Evolutionary conservation across 2,113 vertebrate species (phyloP), one percentile per base, ranked within the genome.

Genomic region (Pedionomus torquatus): DNA sequence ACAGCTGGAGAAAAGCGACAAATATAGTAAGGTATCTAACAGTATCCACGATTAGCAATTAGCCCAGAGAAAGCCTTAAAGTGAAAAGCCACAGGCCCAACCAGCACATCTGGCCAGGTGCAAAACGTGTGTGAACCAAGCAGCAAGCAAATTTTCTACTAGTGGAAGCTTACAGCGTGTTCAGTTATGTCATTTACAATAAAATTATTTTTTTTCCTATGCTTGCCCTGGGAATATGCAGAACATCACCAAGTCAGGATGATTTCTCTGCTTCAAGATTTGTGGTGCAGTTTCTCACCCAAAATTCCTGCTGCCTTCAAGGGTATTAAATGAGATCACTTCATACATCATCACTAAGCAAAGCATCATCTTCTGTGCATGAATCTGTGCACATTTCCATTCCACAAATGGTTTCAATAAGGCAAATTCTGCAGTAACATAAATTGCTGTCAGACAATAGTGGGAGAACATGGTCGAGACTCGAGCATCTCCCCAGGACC

Each of bases 391-490:
- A 2, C 54, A 76, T 80, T 87, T 63, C 58, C 95, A 70, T 58
- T 71, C 75, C 66, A 28, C 49, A 37, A 90, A 65, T 24, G 41
- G 21, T 78, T 89, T 37, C 61, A 60, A 80, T 39, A 44, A 64
- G 74, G 78, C 13, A 72, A 26, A 83, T 49, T 18, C 91, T 93
- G 70, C 70, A 83, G n/a, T 1, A 13, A 49, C 81, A 82, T 31
- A 57, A 93, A 85, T 26, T 90, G 41, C 52, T 44, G 37, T 57
- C 74, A 68, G 77, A 48, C 1, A 8, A 78, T 1, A 31, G n/a
- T 16, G 41, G 9, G 41, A n/a, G 66, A 60, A 54, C 0, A 0
- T 3, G 66, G 41, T 52, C 0, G 0, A 83, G 87, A 17, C 13
- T 61, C 18, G 41, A 85, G 39, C n/a, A 24, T 33, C 66, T 84